Evolutionary conservation across 2,113 vertebrate species (phyloP).

Genomic region (Corapipo altera): DNA sequence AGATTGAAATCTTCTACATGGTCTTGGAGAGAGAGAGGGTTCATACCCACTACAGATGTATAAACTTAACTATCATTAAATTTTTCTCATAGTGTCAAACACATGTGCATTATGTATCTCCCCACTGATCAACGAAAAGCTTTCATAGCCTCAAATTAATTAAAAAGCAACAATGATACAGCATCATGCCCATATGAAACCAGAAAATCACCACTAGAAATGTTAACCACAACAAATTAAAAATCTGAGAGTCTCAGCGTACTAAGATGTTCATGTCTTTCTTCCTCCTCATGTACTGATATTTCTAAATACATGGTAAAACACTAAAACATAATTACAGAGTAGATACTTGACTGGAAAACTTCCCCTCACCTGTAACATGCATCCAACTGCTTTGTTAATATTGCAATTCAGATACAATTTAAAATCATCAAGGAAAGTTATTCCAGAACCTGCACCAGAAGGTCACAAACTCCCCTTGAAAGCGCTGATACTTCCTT

Average conservation of each 20-base stretch:
- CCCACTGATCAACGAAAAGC: not conserved
- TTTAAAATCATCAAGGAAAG: constrained; percentile 50
- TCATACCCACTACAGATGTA: not conserved
- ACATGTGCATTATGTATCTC: not conserved
- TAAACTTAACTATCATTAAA: not conserved
- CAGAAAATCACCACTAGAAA: not conserved
- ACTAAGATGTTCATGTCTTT: not conserved
- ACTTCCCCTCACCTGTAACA: not conserved
- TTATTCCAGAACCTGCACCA: constrained; percentile 33
- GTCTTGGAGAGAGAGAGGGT: not conserved
- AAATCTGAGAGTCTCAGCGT: not conserved
- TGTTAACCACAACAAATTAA: not conserved
- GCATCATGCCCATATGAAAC: not conserved
- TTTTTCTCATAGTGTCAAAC: not conserved
- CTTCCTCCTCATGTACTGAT: not conserved
- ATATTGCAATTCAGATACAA: constrained; percentile 49
- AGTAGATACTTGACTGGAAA: not conserved
- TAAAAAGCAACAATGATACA: not conserved
- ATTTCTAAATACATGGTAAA: not conserved
- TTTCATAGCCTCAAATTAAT: not conserved
- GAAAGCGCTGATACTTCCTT: constrained; percentile 67
- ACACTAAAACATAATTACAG: not conserved
- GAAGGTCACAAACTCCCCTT: constrained; percentile 64
- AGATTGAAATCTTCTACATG: not conserved
- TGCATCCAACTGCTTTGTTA: not conserved